Evolutionary conservation across 2,113 vertebrate species (phyloP).

Genomic region (Perca fluviatilis): DNA sequence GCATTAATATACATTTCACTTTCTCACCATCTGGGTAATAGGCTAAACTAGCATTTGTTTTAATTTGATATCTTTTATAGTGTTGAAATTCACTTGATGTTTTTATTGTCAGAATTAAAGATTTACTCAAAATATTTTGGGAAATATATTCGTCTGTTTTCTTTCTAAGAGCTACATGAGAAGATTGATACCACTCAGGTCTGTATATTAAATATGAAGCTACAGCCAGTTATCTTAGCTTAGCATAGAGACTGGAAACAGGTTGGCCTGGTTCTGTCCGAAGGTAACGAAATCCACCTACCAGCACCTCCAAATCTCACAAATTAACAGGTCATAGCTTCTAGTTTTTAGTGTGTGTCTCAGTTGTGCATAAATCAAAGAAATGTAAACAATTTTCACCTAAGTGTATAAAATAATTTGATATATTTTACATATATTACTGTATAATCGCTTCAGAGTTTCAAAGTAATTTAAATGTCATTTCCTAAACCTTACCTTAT

Average conservation of each 20-base stretch:
- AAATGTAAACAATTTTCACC: no score
- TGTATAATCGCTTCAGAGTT: no score
- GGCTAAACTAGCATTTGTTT: conserved; percentile 5
- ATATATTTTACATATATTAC: no score
- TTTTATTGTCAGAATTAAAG: neutral
- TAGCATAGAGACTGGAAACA: no score
- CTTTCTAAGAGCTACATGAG: neutral
- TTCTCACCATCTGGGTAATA: neutral
- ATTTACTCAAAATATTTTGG: neutral
- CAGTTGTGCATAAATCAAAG: no score
- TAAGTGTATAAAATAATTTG: no score
- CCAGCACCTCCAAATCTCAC: neutral
- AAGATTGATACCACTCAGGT: neutral
- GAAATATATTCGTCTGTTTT: neutral
- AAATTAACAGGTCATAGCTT: no score
- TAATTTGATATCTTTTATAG: neutral
- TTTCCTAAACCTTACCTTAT: no score
- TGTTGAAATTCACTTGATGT: conserved; percentile 3
- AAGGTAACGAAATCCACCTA: neutral
- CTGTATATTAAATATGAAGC: neutral
- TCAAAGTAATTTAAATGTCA: no score
- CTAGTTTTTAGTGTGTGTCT: no score
- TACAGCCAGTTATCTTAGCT: neutral
- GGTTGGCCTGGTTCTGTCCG: no score
- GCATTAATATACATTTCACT: neutral